Conservation (phyloP, 2,113 vertebrate genomes). For the Pycnonotus jocosus region DNA sequence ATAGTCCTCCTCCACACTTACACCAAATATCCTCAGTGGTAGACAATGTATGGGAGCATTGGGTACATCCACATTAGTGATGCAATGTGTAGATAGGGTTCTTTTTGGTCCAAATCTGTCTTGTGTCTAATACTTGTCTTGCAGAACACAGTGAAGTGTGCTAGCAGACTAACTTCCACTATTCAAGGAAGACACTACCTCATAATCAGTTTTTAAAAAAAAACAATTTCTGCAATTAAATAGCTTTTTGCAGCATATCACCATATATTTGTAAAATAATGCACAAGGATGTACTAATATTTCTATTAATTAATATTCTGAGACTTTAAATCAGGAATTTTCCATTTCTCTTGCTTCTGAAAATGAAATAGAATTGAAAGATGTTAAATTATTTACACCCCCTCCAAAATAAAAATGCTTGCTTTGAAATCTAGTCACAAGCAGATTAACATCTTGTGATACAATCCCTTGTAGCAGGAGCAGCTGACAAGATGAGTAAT, state of each 20-base stretch:
- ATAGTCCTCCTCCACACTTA: not conserved
- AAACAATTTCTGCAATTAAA: constrained; percentile 6
- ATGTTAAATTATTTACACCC: constrained; percentile 34
- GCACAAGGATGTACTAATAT: constrained; percentile 29
- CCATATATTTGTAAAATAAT: not conserved
- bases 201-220: not conserved
- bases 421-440: constrained; percentile 62
- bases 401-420: constrained; percentile 43
- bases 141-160: not conserved
- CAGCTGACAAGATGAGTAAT: constrained; percentile 66
- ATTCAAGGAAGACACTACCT: not conserved
- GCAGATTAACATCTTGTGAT: constrained; percentile 65
- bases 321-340: constrained; percentile 17
- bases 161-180: not conserved
- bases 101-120: not conserved
- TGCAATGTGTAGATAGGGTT: not conserved
- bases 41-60: not conserved
- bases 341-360: constrained; percentile 24
- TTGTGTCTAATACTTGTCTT: not conserved
- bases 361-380: constrained; percentile 21
- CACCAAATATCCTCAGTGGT: not conserved
- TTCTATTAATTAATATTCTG: constrained; percentile 33
- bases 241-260: not conserved
- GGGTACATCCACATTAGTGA: not conserved
- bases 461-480: constrained; percentile 61